These are phyloP conservation scores for Agelaius phoeniceus DNA, from an alignment of 2,113 vertebrate genomes.

Conservation along the genomic window DNA sequence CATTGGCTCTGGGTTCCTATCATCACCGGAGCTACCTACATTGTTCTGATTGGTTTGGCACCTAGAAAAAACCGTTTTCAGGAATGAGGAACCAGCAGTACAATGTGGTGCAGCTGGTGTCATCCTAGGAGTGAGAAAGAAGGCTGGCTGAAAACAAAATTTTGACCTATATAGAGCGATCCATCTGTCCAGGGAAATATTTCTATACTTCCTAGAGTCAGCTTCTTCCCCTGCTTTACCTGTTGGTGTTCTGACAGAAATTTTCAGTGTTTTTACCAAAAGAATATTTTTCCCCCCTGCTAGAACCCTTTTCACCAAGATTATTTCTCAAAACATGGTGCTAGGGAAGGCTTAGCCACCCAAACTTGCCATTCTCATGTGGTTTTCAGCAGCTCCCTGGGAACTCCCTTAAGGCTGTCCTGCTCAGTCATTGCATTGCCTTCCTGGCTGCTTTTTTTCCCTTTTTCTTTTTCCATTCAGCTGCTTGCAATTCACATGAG, in stretches of 20 bases:
- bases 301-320: not conserved
- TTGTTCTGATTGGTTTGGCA: not conserved
- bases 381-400: not conserved
- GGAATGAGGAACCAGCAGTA: not conserved
- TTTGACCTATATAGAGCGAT: conserved; percentile 37
- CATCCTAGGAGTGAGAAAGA: conserved; percentile 16
- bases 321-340: not conserved
- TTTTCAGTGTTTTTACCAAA: not conserved
- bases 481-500: not conserved
- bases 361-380: not conserved
- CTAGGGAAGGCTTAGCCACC: not conserved
- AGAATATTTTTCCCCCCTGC: not conserved
- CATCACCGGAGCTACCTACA: not conserved
- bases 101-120: not conserved
- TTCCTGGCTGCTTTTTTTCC: not conserved
- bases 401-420: not conserved
- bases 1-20: not conserved
- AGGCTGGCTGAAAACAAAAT: not conserved
- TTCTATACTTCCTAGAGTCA: not conserved
- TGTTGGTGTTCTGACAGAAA: not conserved
- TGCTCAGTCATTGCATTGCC: not conserved
- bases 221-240: not conserved
- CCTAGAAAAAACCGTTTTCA: not conserved
- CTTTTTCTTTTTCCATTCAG: not conserved
- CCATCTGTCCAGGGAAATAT: conserved; percentile 17